phyloP scores from a whole-genome alignment of 1,140 invertebrate species.

The Microvelia longipes region DNA sequence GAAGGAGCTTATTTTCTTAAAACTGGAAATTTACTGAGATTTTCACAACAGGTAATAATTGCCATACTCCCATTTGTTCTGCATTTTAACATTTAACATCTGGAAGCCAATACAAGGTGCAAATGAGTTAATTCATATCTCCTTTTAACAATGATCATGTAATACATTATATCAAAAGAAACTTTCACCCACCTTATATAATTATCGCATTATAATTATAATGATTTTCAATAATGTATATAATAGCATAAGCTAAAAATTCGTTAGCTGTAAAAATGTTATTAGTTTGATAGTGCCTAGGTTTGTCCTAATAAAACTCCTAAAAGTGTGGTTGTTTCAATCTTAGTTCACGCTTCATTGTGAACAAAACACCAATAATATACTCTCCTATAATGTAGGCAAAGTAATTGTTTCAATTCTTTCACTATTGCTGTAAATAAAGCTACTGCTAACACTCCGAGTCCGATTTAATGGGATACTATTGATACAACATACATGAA shows the following conservation, averaged over 20 bases:
- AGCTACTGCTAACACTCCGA: background rate
- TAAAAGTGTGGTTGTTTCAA: too few relatives aligned
- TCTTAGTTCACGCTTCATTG: too few relatives aligned
- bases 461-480: background rate
- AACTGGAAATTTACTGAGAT: conserved; percentile 49
- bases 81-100: background rate
- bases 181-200: too few relatives aligned
- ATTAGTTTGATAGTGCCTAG: too few relatives aligned
- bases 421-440: background rate
- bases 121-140: background rate
- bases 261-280: too few relatives aligned
- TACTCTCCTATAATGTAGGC: background rate
- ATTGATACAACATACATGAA: background rate
- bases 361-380: background rate
- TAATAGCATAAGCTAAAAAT: too few relatives aligned
- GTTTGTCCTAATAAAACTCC: too few relatives aligned
- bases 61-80: background rate
- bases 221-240: too few relatives aligned
- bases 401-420: background rate
- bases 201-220: too few relatives aligned
- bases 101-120: background rate
- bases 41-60: conserved; percentile 57
- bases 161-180: too few relatives aligned
- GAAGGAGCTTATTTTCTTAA: conserved; percentile 83
- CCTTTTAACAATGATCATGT: background rate